Percentiles rank a stretch among this genome's conserved stretches.
Conservation (phyloP, 2,797 vertebrate genomes). For the Serranus cabrilla region DNA sequence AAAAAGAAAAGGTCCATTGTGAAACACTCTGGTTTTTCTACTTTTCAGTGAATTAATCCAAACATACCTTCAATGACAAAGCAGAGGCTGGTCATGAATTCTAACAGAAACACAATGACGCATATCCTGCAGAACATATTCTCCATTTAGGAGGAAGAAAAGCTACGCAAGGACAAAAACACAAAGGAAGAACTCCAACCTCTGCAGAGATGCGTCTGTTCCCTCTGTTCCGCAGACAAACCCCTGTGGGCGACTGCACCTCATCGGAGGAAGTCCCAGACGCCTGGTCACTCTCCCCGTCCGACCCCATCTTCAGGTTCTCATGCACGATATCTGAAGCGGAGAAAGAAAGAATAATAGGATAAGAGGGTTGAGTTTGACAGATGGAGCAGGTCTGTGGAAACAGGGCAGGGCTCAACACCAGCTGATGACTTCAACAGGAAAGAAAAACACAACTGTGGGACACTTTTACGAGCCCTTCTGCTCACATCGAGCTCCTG, state of each 20-base stretch:
- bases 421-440: slow-evolving; percentile 25
- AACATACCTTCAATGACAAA: slow-evolving; percentile 7
- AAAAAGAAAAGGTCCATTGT: not conserved
- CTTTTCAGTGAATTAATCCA: slow-evolving; percentile 13
- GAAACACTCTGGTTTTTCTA: not conserved
- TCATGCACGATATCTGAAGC: slow-evolving; percentile 94
- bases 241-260: slow-evolving; percentile 95
- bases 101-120: slow-evolving; percentile 35
- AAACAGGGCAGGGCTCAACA: slow-evolving; percentile 5
- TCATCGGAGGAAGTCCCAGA: slow-evolving; percentile 97
- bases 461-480: slow-evolving; percentile 28
- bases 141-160: not conserved
- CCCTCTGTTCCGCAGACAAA: slow-evolving; percentile 94
- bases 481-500: slow-evolving; percentile 26
- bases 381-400: slow-evolving; percentile 34
- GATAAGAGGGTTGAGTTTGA: slow-evolving; percentile 25
- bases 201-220: slow-evolving; percentile 96
- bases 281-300: slow-evolving; percentile 97
- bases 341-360: not conserved
- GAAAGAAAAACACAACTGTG: slow-evolving; percentile 30
- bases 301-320: slow-evolving; percentile 97
- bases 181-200: slow-evolving; percentile 80
- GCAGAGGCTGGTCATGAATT: slow-evolving; percentile 17
- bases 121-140: slow-evolving; percentile 3
- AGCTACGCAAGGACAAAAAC: not conserved